phyloP scores from a whole-genome alignment of 2,888 invertebrate species.

The Blera fallax region DNA sequence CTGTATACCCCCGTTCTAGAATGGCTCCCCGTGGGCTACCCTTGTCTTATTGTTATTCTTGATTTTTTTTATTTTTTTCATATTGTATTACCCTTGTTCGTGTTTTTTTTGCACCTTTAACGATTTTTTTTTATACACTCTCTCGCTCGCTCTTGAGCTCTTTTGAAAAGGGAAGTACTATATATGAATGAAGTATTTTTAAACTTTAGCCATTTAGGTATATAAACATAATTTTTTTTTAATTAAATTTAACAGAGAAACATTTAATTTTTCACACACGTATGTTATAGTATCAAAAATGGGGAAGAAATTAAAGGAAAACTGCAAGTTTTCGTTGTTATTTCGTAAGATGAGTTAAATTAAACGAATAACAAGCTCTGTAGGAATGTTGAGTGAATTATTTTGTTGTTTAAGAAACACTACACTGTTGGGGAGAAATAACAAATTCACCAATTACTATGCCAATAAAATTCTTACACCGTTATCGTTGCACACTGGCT shows the following conservation, averaged over 20 bases:
- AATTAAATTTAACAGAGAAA: not conserved
- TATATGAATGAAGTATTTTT: not conserved
- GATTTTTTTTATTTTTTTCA: not conserved
- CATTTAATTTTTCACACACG: not conserved
- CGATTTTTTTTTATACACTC: not conserved
- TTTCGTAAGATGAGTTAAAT: not conserved
- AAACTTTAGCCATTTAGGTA: not conserved
- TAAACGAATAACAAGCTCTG: not conserved
- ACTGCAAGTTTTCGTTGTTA: not conserved
- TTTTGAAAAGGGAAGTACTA: not conserved
- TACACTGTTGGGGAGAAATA: too few relatives aligned
- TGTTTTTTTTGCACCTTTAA: not conserved
- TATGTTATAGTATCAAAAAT: not conserved
- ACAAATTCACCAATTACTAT: not conserved
- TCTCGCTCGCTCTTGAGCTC: not conserved
- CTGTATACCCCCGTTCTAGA: not conserved
- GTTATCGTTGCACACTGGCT: not conserved
- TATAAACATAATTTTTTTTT: not conserved
- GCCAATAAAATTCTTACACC: not conserved
- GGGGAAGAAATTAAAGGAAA: too few relatives aligned
- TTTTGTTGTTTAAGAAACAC: too few relatives aligned
- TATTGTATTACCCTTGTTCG: conserved; percentile 18
- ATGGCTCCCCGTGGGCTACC: not conserved
- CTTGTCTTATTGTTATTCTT: not conserved
- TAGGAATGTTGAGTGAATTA: too few relatives aligned